Evolutionary conservation across 2,888 invertebrate genomes (phyloP), one percentile per base, ranked within the genome.

Genomic region (Trichogramma evanescens): DNA sequence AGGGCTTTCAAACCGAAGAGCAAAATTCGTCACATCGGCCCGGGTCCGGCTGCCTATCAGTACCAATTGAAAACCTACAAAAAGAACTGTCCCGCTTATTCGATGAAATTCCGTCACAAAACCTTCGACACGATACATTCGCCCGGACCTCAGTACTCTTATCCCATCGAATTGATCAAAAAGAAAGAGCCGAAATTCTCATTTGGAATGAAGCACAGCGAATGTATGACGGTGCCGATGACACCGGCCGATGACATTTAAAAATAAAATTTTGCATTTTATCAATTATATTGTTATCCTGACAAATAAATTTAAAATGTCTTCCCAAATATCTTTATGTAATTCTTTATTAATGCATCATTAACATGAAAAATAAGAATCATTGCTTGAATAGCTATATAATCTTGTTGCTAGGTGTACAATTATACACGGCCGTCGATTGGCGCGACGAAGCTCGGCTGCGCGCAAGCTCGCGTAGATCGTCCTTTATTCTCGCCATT

Each of bases 191-290:
- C 77, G 4, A 69, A 66, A 41, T 86, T 82, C 69, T 84, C 85
- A 26, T 86, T 86, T 72, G 86, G 87, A 42, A 79, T 80, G 13
- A 80, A 80, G 62, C 84, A 85, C 72, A 82, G 79, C 8, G 79
- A 78, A 57, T 82, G 80, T 68, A 78, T 80, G 10, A 79, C 81
- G 46, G 82, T 85, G 5, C 82, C 85, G 74, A 80, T 86, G 66
- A 82, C 84, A 54, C 80, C 81, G 60, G 86, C 86, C 70, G 72
- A 72, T 38, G 68, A 72, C 38, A 61, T 50, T 49, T 66, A 26
- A 66, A 61, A 26, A 26, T 26, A 26, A 3, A 26, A 26, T 26
- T 26, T 26, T 26, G 26, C 26, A 26, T 26, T 26, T 26, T 26
- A 26, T 26, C 26, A 26, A 26, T 26, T 26, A 2, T 26, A 26